Conservation (phyloP, 2,797 vertebrate genomes). For the Chelidonichthys spinosus region DNA sequence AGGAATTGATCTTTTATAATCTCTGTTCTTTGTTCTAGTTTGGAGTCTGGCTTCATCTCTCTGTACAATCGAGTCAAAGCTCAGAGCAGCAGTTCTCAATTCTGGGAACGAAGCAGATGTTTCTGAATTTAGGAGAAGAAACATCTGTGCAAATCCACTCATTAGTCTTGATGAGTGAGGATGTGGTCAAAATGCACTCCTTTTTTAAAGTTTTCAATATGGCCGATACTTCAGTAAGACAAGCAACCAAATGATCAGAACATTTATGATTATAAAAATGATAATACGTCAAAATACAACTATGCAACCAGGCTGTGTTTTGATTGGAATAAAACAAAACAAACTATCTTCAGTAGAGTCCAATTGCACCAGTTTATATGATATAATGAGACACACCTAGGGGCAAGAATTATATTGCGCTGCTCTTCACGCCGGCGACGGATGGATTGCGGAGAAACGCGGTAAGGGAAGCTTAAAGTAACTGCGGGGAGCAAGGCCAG, state of each 20-base stretch:
- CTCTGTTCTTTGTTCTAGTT: slow-evolving; percentile 31
- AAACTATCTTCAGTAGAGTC: slow-evolving; percentile 38
- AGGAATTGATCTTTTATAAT: slow-evolving; percentile 17
- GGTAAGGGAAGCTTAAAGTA: slow-evolving; percentile 55
- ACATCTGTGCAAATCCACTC: no score
- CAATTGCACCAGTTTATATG: slow-evolving; percentile 47
- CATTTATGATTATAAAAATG: no score
- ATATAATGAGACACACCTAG: slow-evolving; percentile 59
- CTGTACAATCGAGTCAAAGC: neutral
- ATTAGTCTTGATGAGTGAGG: neutral
- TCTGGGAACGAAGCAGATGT: neutral
- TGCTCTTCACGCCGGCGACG: slow-evolving; percentile 57
- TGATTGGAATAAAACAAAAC: neutral
- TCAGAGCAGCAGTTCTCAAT: slow-evolving; percentile 1
- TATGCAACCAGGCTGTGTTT: neutral
- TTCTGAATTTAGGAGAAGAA: neutral
- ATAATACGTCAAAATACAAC: no score
- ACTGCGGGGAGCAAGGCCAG: slow-evolving; percentile 66
- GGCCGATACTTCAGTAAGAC: no score
- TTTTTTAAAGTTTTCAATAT: no score
- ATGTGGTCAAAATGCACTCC: neutral
- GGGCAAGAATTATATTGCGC: slow-evolving; percentile 52
- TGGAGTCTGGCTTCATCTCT: slow-evolving; percentile 9
- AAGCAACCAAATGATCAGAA: no score
- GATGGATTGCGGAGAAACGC: slow-evolving; percentile 48